Percentiles rank a stretch among this genome's conserved stretches.
These are phyloP conservation scores for Thereva nobilitata DNA, from an alignment of 2,888 invertebrate species.

Conservation along the genomic window DNA sequence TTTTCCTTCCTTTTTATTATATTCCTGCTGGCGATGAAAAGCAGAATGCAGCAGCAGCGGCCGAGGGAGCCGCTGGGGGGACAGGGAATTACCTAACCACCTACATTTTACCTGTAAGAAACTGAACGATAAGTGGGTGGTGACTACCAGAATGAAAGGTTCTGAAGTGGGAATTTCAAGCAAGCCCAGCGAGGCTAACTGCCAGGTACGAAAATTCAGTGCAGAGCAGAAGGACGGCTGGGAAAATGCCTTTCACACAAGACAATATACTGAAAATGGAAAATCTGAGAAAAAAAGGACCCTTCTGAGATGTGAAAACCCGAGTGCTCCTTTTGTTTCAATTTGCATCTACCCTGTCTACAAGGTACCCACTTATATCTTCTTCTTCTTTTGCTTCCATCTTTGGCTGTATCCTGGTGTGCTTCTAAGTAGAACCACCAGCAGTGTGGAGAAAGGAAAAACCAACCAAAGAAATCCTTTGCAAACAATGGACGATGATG, in stretches of 20 bases:
- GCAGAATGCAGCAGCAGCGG: too few species aligned
- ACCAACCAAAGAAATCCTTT: slow-evolving; percentile 2
- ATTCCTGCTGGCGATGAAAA: too few species aligned
- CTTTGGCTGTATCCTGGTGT: not conserved
- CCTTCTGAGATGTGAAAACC: slow-evolving; percentile 9
- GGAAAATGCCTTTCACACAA: slow-evolving; percentile 12
- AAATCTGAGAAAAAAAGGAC: slow-evolving; percentile 1
- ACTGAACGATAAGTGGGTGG: not conserved
- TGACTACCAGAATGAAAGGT: slow-evolving; percentile 1
- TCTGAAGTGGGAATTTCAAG: not conserved
- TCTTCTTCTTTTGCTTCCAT: not conserved
- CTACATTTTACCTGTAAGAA: not conserved
- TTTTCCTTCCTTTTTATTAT: too few species aligned
- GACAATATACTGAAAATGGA: slow-evolving; percentile 8
- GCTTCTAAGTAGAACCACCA: not conserved
- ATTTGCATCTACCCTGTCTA: slow-evolving; percentile 7
- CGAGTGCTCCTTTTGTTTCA: slow-evolving; percentile 11
- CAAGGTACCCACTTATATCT: slow-evolving; percentile 1
- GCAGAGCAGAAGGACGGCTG: not conserved
- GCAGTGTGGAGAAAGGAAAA: not conserved
- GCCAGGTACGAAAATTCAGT: not conserved
- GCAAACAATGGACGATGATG: slow-evolving; percentile 6
- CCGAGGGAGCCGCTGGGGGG: too few species aligned
- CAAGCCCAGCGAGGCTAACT: not conserved
- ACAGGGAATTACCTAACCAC: too few species aligned